Evolutionary conservation across 2,113 vertebrate species (phyloP).

Genomic region (Semicossyphus pulcher): DNA sequence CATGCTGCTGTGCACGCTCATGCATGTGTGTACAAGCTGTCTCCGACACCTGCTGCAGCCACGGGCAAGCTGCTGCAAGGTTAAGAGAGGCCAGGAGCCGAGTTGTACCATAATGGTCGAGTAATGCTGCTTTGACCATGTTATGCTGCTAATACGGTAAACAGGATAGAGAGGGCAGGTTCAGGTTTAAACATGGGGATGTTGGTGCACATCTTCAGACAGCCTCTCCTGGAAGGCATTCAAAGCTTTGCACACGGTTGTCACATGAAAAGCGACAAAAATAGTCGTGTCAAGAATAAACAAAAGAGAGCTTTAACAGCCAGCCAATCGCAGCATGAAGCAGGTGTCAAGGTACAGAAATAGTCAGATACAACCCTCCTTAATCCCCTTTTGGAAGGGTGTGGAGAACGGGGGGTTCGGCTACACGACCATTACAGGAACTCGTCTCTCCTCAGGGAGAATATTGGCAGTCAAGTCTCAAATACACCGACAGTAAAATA

Average conservation of each 20-base stretch:
- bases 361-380: too few species aligned
- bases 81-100: slow-evolving; percentile 24
- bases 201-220: not conserved
- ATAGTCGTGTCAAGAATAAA: not conserved
- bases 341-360: not conserved
- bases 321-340: not conserved
- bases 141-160: too few species aligned
- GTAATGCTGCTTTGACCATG: not conserved
- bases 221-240: not conserved
- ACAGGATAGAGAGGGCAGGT: too few species aligned
- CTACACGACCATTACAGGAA: not conserved
- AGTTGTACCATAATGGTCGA: not conserved
- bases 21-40: slow-evolving; percentile 66
- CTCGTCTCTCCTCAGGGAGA: too few species aligned
- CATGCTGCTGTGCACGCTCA: slow-evolving; percentile 41
- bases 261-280: not conserved
- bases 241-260: not conserved
- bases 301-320: not conserved
- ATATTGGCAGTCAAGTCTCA: not conserved
- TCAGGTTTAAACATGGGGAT: not conserved
- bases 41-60: slow-evolving; percentile 67
- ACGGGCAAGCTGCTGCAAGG: slow-evolving; percentile 40
- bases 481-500: not conserved
- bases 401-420: not conserved
- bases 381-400: not conserved